Conservation (phyloP, 2,113 vertebrate genomes). For the Delphinus delphis region DNA sequence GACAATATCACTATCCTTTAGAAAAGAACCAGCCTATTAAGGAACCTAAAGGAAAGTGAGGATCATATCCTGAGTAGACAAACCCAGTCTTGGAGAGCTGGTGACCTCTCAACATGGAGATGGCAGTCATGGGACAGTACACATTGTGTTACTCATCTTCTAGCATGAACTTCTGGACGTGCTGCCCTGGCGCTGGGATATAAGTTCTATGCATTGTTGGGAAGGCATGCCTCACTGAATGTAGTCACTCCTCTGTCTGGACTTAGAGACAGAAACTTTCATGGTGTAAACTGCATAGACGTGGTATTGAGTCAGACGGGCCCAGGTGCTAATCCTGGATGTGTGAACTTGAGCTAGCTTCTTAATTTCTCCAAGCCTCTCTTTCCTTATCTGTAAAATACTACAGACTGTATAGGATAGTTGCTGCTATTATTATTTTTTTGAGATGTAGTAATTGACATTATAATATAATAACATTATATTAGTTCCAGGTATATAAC, state of each 20-base stretch:
- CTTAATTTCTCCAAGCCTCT: background rate
- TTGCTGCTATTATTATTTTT: background rate
- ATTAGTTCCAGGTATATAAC: background rate
- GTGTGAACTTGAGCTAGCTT: background rate
- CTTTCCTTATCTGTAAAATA: background rate
- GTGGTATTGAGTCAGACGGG: background rate
- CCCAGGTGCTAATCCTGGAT: background rate
- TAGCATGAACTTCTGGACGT: background rate
- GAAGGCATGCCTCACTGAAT: background rate
- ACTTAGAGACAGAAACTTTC: background rate
- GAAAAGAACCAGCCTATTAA: background rate
- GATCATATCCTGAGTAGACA: background rate
- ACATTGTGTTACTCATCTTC: background rate
- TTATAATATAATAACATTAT: background rate
- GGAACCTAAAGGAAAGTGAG: background rate
- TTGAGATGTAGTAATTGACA: background rate
- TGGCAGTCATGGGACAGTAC: rapidly evolving
- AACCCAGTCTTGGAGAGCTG: background rate
- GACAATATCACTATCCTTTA: background rate
- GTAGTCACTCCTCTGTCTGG: background rate
- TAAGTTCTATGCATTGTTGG: background rate
- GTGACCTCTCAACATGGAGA: background rate
- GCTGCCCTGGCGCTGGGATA: background rate
- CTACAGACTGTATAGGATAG: background rate
- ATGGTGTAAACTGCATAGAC: rapidly evolving